Conservation (phyloP, 2,797 vertebrate genomes). For the Chrysocyon brachyurus region DNA sequence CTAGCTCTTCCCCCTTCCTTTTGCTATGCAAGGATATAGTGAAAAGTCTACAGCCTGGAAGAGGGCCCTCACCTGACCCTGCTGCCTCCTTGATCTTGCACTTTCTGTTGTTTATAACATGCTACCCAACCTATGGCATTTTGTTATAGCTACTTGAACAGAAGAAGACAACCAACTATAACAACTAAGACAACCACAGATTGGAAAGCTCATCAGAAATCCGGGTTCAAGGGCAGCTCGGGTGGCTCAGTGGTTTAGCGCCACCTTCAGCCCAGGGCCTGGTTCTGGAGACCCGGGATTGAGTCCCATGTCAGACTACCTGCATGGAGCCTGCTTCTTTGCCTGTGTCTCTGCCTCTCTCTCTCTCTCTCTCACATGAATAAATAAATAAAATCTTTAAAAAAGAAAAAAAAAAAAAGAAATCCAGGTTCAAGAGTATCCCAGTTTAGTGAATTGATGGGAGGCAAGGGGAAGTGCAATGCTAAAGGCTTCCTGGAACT, state of each 20-base stretch:
- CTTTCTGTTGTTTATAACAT: neutral
- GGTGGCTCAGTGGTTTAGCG: no score
- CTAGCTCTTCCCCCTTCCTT: neutral
- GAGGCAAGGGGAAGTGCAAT: neutral
- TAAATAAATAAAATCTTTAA: no score
- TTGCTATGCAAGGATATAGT: neutral
- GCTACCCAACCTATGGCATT: neutral
- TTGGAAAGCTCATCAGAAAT: neutral
- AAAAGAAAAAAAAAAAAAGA: no score
- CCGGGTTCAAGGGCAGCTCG: neutral
- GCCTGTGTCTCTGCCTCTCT: no score
- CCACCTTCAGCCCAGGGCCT: no score
- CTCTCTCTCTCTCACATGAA: no score
- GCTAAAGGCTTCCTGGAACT: neutral
- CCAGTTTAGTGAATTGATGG: neutral
- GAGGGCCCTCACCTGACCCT: neutral
- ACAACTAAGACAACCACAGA: neutral
- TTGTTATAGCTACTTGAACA: neutral
- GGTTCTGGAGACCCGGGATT: no score
- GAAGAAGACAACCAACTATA: neutral
- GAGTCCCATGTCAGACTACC: no score
- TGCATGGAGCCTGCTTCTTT: no score
- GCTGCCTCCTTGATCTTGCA: no score
- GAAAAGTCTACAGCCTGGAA: neutral
- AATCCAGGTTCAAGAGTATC: neutral